These are phyloP conservation scores for Clunio marinus DNA, from an alignment of 2,888 invertebrate species.

Conservation along the genomic window DNA sequence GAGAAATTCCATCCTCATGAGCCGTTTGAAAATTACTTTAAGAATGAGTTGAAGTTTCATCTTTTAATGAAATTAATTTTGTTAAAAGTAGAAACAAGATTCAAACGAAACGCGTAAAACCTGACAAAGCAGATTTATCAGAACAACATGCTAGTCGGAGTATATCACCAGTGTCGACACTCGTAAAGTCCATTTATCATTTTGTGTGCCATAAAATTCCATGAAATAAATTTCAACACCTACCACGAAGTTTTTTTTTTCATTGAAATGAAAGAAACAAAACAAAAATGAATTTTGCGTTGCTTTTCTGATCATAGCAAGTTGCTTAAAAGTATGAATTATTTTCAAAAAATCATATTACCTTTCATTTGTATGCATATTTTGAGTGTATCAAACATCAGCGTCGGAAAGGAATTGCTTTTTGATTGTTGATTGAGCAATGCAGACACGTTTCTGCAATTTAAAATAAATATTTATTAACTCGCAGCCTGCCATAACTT, in stretches of 20 bases:
- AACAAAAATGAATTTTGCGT: conserved; percentile 8
- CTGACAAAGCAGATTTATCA: background rate
- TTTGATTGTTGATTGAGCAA: too few species aligned
- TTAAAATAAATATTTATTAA: conserved; percentile 28
- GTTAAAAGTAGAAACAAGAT: background rate
- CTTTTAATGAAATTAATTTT: background rate
- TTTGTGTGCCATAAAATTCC: conserved; percentile 31
- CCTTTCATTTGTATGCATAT: too few species aligned
- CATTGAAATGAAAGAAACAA: background rate
- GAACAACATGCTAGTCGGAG: conserved; percentile 25
- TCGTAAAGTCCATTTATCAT: conserved; percentile 27
- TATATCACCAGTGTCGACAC: conserved; percentile 32
- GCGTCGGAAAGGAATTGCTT: too few species aligned
- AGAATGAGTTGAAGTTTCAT: background rate
- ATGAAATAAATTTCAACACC: conserved; percentile 32
- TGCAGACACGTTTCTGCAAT: background rate
- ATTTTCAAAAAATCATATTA: too few species aligned
- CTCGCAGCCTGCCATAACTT: background rate
- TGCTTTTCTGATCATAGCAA: background rate
- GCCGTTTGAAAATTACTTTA: background rate
- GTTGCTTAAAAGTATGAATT: background rate
- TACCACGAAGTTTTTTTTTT: conserved; percentile 23
- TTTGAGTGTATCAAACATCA: too few species aligned
- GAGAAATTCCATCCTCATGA: background rate
- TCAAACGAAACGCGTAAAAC: background rate